Base-by-base conservation (phyloP, 2,113 vertebrate genomes). In the Camelus bactrianus region DNA sequence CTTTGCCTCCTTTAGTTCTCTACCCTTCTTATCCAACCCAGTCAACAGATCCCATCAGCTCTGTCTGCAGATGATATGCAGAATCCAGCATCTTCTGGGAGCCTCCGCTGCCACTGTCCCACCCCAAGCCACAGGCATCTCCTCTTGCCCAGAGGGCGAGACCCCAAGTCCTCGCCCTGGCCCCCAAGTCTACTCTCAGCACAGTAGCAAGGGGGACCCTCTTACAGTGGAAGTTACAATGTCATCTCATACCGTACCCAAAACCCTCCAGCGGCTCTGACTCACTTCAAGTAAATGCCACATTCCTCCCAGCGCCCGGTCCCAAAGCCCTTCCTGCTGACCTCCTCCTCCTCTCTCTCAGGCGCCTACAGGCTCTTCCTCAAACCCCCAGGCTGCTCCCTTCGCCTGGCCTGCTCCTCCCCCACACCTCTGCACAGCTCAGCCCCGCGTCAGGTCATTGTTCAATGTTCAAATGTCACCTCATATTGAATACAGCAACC, bases 31-130 rank as follows among this genome's bases (percentile, higher is more conserved):
- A 62, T 8, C 46, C 69, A 67, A 14, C 8, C 24, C 14, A 42
- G 48, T 80, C 19, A 17, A 58, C 52, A 35, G 52, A 69, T 24
- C 65, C 15, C 5, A 4, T 69, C 80, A 56, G 65, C 35, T 84
- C 87, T 32, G 80, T 50, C 52, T 60, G 79, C 30, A 65, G 15
- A 0, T 0, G 2, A 26, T 15, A 52, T 7, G 11, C 8, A 6
- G 42, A 70, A 62, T 6, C n/a, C 67, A 81, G 24, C 35, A 24
- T 35, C 89, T 56, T 64, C 46, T 26, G 32, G 56, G 0, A 14
- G 75, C 65, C 35, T 56, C 75, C 75, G 73, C 35, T 9, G 56
- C 56, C 24, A 24, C 22, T 19, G 32, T 24, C 20, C 3, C 7
- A 3, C 80, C 52, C 46, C 14, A 13, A 32, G 67, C 35, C 48